Evolutionary conservation across 2,888 invertebrate genomes (phyloP).

Genomic region (Nymphalis c-album): DNA sequence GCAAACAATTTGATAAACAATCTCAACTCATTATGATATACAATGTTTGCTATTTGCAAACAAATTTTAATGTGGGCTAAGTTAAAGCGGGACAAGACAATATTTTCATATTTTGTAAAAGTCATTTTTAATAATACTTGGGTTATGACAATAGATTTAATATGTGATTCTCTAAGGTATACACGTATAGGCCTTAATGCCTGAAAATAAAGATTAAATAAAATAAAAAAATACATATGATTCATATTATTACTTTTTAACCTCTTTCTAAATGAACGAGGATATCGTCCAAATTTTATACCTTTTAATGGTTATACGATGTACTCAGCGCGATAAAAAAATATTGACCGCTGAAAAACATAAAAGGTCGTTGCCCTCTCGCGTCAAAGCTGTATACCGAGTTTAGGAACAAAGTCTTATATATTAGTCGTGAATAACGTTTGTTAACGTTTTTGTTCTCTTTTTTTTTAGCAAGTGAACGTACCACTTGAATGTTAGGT

Average conservation of each 20-base stretch:
- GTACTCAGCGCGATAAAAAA: background rate
- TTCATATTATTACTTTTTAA: too few species aligned
- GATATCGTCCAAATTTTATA: background rate
- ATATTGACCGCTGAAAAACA: slow-evolving; percentile 1
- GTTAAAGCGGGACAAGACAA: background rate
- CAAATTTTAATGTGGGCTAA: background rate
- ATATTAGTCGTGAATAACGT: background rate
- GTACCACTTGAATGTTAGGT: too few species aligned
- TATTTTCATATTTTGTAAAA: too few species aligned
- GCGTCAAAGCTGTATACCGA: background rate
- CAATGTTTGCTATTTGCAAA: background rate
- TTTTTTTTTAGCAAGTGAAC: background rate
- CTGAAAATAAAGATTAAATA: too few species aligned
- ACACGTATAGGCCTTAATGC: too few species aligned
- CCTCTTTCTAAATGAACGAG: too few species aligned
- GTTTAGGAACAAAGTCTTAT: background rate
- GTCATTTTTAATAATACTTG: too few species aligned
- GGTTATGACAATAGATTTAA: too few species aligned
- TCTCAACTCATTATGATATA: slow-evolving; percentile 7
- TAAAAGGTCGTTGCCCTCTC: slow-evolving; percentile 1
- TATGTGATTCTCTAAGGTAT: too few species aligned
- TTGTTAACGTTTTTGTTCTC: background rate
- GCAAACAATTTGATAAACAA: slow-evolving; percentile 3
- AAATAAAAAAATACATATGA: too few species aligned
- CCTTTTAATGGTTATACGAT: background rate